Evolutionary conservation across 2,797 vertebrate species (phyloP).

Genomic region (Philypnodon macrostomus): DNA sequence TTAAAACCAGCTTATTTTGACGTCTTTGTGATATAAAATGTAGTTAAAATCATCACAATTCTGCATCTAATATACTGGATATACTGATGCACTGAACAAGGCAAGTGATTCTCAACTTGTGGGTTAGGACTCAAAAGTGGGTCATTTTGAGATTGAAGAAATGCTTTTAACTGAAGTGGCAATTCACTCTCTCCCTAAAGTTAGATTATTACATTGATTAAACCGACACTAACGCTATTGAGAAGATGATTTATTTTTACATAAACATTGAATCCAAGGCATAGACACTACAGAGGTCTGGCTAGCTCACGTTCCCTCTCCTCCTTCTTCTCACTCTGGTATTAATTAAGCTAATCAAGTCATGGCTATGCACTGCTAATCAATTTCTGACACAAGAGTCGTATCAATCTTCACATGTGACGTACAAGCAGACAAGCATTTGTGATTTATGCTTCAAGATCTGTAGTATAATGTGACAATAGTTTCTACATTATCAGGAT

Average conservation of each 20-base stretch:
- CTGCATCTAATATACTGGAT: too few relatives aligned
- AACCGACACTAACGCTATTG: neutral
- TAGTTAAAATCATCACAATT: too few relatives aligned
- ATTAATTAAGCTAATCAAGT: constrained; percentile 18
- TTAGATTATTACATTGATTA: constrained; percentile 13
- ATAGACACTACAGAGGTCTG: constrained; percentile 1
- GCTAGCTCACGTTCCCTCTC: too few relatives aligned
- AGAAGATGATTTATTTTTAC: constrained; percentile 7
- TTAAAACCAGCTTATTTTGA: too few relatives aligned
- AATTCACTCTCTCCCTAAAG: constrained; percentile 9
- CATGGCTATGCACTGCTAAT: constrained; percentile 11
- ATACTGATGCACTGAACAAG: too few relatives aligned
- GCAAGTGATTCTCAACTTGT: too few relatives aligned
- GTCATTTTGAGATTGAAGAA: too few relatives aligned
- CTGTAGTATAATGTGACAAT: constrained; percentile 10
- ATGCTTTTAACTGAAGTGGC: constrained; percentile 9
- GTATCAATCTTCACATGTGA: constrained; percentile 9
- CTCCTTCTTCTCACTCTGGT: neutral
- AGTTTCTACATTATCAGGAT: constrained; percentile 2
- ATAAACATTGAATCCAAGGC: constrained; percentile 5
- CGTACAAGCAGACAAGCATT: neutral
- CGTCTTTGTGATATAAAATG: too few relatives aligned
- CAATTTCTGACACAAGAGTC: constrained; percentile 11
- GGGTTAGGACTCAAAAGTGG: too few relatives aligned
- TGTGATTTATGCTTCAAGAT: constrained; percentile 3